Percentiles rank a stretch among this genome's conserved stretches.
Conservation (phyloP, 2,797 vertebrate genomes). For the Meriones psammophilus region DNA sequence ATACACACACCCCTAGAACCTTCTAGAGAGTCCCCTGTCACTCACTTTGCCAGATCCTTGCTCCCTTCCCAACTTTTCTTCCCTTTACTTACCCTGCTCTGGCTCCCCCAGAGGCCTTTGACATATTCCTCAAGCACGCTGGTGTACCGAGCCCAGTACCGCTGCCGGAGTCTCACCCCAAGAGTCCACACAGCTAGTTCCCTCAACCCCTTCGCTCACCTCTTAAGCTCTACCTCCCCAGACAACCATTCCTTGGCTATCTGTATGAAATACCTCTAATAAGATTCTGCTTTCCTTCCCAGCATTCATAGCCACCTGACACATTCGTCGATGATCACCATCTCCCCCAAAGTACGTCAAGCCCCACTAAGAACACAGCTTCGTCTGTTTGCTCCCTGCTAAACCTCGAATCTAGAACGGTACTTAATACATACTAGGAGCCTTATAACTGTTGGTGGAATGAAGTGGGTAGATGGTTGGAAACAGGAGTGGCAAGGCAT, state of each 20-base stretch:
- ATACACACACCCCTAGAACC: background rate
- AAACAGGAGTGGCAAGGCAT: background rate
- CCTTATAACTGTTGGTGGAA: background rate
- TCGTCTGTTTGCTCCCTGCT: slow-evolving; percentile 3
- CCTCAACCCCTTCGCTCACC: background rate
- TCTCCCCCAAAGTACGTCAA: background rate
- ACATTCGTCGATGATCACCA: background rate
- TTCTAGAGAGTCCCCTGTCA: background rate
- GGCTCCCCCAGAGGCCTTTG: background rate
- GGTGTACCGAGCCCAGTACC: background rate
- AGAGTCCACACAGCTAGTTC: background rate
- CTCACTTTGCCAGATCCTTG: background rate
- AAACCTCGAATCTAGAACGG: background rate
- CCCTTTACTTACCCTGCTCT: background rate
- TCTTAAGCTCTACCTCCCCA: background rate
- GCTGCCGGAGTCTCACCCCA: background rate
- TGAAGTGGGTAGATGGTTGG: background rate
- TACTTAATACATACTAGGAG: background rate
- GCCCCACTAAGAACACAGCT: slow-evolving; percentile 10
- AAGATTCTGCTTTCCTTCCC: background rate
- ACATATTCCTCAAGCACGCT: background rate
- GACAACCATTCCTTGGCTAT: background rate
- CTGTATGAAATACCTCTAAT: background rate
- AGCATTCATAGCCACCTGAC: background rate
- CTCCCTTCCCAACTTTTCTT: background rate